These are phyloP conservation scores for Frankliniella fusca DNA, from an alignment of 2,888 invertebrate species.

Conservation along the genomic window DNA sequence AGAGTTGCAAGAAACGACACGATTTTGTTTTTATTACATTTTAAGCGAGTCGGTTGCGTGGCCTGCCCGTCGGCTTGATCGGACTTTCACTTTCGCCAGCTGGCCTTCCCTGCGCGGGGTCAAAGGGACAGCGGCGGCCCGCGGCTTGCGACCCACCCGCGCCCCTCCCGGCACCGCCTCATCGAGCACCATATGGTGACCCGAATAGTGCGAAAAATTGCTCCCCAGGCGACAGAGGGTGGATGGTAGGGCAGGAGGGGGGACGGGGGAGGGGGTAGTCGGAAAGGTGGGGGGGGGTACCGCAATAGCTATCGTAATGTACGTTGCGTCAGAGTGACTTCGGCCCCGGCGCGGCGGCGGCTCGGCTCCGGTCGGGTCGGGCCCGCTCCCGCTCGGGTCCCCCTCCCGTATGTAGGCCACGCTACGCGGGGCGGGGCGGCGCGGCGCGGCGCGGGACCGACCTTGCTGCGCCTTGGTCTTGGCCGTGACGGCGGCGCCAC, in stretches of 20 bases:
- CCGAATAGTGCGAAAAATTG: neutral
- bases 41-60: too few species aligned
- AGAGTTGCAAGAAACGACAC: too few species aligned
- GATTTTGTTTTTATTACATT: too few species aligned
- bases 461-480: neutral
- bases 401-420: neutral
- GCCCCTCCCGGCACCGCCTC: neutral
- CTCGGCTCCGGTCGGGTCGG: neutral
- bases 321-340: neutral
- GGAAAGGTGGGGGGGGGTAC: neutral
- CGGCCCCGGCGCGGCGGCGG: neutral
- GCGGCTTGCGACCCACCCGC: neutral
- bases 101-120: too few species aligned
- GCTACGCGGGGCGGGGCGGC: too few species aligned
- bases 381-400: neutral
- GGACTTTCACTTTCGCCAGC: too few species aligned
- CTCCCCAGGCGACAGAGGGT: neutral
- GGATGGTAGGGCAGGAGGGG: neutral
- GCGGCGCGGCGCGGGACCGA: neutral
- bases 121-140: too few species aligned
- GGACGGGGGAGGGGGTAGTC: neutral
- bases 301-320: neutral
- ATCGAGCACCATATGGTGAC: neutral
- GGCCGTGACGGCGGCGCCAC: conserved; percentile 6
- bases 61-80: too few species aligned